Evolutionary conservation across 2,113 vertebrate genomes (phyloP).

Genomic region (Sinosuthora webbiana): DNA sequence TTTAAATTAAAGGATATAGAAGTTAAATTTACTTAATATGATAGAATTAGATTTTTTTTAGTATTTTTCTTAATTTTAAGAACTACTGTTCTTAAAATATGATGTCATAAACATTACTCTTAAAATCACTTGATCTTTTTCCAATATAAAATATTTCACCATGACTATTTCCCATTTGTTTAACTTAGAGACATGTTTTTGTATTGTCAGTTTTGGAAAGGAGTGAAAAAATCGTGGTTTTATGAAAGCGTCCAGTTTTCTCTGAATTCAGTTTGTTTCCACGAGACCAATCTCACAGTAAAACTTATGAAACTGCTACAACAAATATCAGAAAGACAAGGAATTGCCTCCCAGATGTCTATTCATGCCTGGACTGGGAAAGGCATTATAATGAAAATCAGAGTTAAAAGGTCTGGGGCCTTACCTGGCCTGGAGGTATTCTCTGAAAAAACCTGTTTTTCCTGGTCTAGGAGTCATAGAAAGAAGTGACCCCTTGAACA

Average conservation of each 20-base stretch:
- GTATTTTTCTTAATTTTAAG: neutral
- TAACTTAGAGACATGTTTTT: neutral
- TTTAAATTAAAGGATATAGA: neutral
- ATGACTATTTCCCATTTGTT: neutral
- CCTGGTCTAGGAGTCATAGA: neutral
- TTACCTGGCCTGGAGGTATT: conserved; percentile 33
- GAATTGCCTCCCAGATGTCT: conserved; percentile 17
- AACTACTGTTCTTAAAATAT: neutral
- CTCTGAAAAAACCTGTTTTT: conserved; percentile 49
- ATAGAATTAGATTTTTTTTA: neutral
- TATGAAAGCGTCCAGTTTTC: neutral
- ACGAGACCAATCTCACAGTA: neutral
- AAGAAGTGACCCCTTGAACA: conserved; percentile 41
- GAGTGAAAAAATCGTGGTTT: neutral
- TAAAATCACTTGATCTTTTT: neutral
- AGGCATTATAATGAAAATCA: conserved; percentile 41
- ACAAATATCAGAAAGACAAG: neutral
- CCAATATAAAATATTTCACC: neutral
- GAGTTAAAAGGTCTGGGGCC: conserved; percentile 38
- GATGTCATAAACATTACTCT: neutral
- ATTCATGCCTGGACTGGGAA: conserved; percentile 27
- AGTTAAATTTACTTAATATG: neutral
- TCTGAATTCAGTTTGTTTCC: neutral
- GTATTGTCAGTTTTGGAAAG: neutral
- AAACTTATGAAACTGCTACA: neutral